These are phyloP conservation scores for Malaclemys terrapin DNA, from an alignment of 2,113 vertebrate genomes.

Conservation along the genomic window DNA sequence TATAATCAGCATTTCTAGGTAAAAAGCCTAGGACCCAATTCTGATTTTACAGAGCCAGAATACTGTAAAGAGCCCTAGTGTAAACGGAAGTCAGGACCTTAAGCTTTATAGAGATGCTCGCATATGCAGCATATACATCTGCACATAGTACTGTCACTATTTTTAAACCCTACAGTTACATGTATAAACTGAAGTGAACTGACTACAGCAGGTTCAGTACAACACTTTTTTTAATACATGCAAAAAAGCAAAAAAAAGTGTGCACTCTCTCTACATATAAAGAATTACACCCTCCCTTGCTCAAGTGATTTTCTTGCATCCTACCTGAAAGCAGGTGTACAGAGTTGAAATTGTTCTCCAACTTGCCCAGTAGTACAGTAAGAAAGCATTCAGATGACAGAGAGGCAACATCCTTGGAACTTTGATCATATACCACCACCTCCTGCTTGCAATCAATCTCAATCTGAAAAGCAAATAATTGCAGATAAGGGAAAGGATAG, in stretches of 20 bases:
- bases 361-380: conserved; percentile 91
- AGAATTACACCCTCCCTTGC: background rate
- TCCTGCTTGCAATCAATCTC: conserved; percentile 87
- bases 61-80: background rate
- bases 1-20: background rate
- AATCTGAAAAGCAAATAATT: conserved; percentile 80
- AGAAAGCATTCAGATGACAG: conserved; percentile 91
- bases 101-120: background rate
- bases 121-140: background rate
- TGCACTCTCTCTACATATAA: fast-evolving
- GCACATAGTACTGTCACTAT: background rate
- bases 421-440: conserved; percentile 96
- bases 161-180: background rate
- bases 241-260: background rate
- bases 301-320: background rate
- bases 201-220: background rate
- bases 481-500: background rate
- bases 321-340: conserved; percentile 94
- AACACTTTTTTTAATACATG: background rate
- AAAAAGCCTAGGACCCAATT: background rate
- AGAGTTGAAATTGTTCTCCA: conserved; percentile 90
- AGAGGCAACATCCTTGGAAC: conserved; percentile 83
- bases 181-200: background rate
- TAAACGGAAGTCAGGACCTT: background rate
- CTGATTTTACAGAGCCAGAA: background rate